These are phyloP conservation scores for Tryphoninae sp. DNA, from an alignment of 2,888 invertebrate genomes.

Conservation along the genomic window DNA sequence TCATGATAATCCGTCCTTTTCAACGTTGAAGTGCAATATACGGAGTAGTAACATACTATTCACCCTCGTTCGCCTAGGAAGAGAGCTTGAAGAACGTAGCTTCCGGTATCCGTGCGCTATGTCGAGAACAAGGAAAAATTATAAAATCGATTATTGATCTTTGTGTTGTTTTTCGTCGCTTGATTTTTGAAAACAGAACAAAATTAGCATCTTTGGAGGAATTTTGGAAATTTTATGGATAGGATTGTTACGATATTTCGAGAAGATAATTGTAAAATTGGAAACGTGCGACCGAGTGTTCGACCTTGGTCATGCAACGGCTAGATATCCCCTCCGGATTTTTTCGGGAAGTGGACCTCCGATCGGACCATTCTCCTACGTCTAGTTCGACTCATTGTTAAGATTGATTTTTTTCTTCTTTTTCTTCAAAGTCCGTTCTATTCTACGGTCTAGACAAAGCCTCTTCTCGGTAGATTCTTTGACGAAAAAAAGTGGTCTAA, in stretches of 20 bases:
- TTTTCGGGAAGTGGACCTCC: conserved; percentile 21
- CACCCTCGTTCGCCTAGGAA: neutral
- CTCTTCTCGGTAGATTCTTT: conserved; percentile 57
- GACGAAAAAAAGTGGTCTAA: conserved; percentile 47
- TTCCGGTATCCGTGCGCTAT: neutral
- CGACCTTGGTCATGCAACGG: conserved; percentile 7
- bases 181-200: neutral
- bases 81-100: neutral
- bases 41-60: neutral
- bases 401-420: conserved; percentile 42
- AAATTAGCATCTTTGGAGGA: no score
- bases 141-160: neutral
- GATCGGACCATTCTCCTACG: conserved; percentile 40
- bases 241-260: conserved; percentile 5
- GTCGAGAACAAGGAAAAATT: neutral
- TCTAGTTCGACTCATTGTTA: conserved; percentile 7
- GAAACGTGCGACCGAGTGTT: neutral
- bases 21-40: neutral
- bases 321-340: conserved; percentile 7
- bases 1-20: neutral
- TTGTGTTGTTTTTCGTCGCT: neutral
- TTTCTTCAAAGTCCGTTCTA: conserved; percentile 29
- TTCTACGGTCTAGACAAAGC: conserved; percentile 53
- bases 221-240: no score
- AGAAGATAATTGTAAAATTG: neutral